Evolutionary conservation across 2,888 invertebrate species (phyloP).

Genomic region (Pristionchus mayeri): DNA sequence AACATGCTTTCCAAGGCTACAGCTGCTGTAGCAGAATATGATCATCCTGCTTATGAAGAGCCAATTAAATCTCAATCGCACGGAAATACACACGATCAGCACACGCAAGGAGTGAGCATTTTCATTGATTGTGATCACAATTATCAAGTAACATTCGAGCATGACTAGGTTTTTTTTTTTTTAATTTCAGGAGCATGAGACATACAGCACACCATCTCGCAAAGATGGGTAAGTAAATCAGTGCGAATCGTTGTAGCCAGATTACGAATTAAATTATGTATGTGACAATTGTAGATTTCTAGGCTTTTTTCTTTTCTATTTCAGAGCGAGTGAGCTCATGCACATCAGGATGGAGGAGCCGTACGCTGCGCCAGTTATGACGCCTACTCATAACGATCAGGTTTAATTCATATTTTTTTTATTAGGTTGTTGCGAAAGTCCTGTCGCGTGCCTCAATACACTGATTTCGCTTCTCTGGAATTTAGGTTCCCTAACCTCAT

Average conservation of each 20-base stretch:
- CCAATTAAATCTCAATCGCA: too few relatives aligned
- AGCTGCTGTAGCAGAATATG: neutral
- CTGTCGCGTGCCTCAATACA: too few relatives aligned
- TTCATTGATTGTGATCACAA: too few relatives aligned
- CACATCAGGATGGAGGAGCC: constrained; percentile 40
- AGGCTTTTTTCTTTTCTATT: too few relatives aligned
- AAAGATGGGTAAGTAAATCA: neutral
- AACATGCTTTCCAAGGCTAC: neutral
- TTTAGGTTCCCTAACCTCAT: too few relatives aligned
- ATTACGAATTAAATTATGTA: neutral
- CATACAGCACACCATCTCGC: neutral
- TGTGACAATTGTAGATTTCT: too few relatives aligned
- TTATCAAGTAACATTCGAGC: too few relatives aligned
- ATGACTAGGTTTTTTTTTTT: too few relatives aligned
- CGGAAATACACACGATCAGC: too few relatives aligned
- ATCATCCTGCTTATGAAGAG: neutral
- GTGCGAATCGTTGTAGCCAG: neutral
- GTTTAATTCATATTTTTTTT: too few relatives aligned
- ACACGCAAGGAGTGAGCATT: neutral
- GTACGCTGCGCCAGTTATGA: constrained; percentile 12
- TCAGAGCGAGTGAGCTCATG: constrained; percentile 39
- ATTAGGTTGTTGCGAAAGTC: too few relatives aligned
- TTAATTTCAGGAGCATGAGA: neutral
- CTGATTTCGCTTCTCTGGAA: too few relatives aligned
- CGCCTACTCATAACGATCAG: neutral